A percentile compares a stretch with the other conserved stretches of the same genome.
These are phyloP conservation scores for Clamator glandarius DNA, from an alignment of 2,797 vertebrate genomes.

Conservation along the genomic window DNA sequence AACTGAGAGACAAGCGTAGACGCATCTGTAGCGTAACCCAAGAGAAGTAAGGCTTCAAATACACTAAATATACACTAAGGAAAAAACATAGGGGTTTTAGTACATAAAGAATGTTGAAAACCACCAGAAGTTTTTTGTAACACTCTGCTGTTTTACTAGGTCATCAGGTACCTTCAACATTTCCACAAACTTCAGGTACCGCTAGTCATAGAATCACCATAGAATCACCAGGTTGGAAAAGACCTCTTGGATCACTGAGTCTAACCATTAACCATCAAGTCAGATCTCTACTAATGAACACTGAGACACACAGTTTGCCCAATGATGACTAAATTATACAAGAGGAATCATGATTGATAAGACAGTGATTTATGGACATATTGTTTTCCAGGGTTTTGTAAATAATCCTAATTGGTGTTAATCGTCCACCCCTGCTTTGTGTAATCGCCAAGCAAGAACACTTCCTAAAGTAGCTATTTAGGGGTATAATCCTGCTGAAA, in stretches of 20 bases:
- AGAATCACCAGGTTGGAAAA: too few species aligned
- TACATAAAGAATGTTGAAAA: background rate
- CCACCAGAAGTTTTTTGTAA: background rate
- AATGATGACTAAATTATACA: slow-evolving; percentile 29
- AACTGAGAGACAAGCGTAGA: background rate
- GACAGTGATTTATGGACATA: slow-evolving; percentile 58
- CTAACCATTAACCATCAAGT: too few species aligned
- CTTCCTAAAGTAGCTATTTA: slow-evolving; percentile 61
- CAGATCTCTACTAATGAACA: background rate
- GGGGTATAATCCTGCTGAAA: slow-evolving; percentile 50
- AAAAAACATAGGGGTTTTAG: background rate
- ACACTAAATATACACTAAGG: background rate
- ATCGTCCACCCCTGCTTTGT: slow-evolving; percentile 50
- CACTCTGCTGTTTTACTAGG: background rate
- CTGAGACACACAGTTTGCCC: background rate
- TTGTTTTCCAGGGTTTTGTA: slow-evolving; percentile 54
- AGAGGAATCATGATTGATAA: slow-evolving; percentile 60
- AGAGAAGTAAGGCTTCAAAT: background rate
- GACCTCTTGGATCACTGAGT: too few species aligned
- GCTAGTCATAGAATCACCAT: background rate
- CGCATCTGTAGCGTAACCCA: background rate
- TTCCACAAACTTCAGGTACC: background rate
- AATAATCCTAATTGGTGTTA: slow-evolving; percentile 66
- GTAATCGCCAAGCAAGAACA: slow-evolving; percentile 47
- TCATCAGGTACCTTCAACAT: background rate